phyloP scores from a whole-genome alignment of 1,140 invertebrate species.

The Drosophila navojoa region DNA sequence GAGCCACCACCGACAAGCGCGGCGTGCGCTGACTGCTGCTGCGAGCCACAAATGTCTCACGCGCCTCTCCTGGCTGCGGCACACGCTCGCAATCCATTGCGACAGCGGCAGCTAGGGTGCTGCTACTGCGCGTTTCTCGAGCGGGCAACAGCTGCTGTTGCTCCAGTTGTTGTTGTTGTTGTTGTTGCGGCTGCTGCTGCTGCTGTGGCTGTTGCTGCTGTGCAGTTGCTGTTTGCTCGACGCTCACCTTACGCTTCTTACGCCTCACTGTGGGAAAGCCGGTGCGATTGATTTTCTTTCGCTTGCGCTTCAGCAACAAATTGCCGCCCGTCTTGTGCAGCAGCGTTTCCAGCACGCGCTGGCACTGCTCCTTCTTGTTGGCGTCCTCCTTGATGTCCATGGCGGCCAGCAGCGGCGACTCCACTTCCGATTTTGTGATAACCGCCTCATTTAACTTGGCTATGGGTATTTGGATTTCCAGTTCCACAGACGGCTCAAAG shows the following conservation, averaged over 20 bases:
- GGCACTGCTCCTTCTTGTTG: constrained; percentile 59
- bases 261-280: constrained; percentile 93
- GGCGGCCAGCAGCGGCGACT: constrained; percentile 62
- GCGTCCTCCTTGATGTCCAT: constrained; percentile 67
- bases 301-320: constrained; percentile 88
- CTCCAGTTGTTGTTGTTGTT: constrained; percentile 9
- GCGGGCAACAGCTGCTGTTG: constrained; percentile 19
- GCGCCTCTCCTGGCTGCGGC: constrained; percentile 87
- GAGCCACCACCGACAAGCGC: constrained; percentile 85
- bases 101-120: constrained; percentile 37
- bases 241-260: constrained; percentile 89
- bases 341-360: constrained; percentile 74
- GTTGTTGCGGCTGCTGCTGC: background rate
- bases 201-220: constrained; percentile 16
- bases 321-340: constrained; percentile 75
- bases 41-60: constrained; percentile 86
- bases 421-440: constrained; percentile 76
- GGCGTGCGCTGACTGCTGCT: constrained; percentile 84
- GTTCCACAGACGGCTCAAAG: constrained; percentile 87
- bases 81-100: constrained; percentile 86
- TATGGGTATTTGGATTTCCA: constrained; percentile 87
- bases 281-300: constrained; percentile 92
- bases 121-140: constrained; percentile 67
- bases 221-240: constrained; percentile 35
- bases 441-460: constrained; percentile 83